Evolutionary conservation across 2,888 invertebrate genomes (phyloP).

Genomic region (Scelioninae gen. 1): DNA sequence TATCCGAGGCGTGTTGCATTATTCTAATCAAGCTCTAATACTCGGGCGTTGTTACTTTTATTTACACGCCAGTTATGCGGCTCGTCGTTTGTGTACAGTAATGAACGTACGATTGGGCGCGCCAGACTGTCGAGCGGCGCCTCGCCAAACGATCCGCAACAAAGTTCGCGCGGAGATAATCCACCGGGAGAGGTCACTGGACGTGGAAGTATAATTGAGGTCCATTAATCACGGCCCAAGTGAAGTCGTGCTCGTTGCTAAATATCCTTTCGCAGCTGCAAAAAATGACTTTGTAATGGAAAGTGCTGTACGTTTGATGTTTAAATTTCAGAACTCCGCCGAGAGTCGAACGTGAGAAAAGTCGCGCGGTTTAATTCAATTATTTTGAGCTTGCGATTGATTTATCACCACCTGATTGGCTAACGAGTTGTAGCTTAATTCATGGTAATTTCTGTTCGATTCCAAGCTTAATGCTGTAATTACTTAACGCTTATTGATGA

Average conservation of each 20-base stretch:
- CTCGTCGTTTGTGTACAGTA: constrained; percentile 77
- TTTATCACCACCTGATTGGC: background rate
- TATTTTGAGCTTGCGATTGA: constrained; percentile 26
- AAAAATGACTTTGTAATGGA: constrained; percentile 42
- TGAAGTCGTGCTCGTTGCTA: constrained; percentile 51
- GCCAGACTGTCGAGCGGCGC: constrained; percentile 69
- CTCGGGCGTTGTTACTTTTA: constrained; percentile 75
- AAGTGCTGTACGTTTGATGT: constrained; percentile 35
- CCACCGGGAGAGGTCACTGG: constrained; percentile 61
- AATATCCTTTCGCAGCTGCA: constrained; percentile 41
- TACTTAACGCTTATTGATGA: background rate
- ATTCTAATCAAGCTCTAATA: constrained; percentile 80
- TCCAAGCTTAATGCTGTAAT: background rate
- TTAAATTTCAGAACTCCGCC: constrained; percentile 31
- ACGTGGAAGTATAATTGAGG: constrained; percentile 62
- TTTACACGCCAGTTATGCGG: constrained; percentile 76
- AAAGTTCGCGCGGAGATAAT: constrained; percentile 63
- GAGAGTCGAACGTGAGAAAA: constrained; percentile 25
- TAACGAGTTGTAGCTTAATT: background rate
- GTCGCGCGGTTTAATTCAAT: constrained; percentile 21
- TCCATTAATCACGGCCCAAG: constrained; percentile 62
- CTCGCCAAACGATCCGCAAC: constrained; percentile 52
- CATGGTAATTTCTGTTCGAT: background rate
- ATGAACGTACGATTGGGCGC: constrained; percentile 78
- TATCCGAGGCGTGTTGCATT: constrained; percentile 79